Base-by-base conservation (phyloP, 2,888 invertebrate genomes). In the Tachina grossa region DNA sequence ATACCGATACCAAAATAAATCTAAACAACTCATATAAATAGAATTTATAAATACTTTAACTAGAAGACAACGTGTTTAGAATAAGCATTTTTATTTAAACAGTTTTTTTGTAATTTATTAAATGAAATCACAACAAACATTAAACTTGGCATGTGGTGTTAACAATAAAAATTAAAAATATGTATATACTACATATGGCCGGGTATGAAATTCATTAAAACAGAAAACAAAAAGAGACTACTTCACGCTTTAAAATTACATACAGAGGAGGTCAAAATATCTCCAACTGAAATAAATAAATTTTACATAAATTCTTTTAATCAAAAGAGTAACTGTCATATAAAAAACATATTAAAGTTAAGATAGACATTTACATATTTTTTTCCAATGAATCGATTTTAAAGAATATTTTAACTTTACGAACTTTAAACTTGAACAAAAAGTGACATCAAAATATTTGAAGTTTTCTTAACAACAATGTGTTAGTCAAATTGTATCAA, bases 11-110 rank as follows among this genome's bases (percentile, higher is more conserved):
- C 31, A 31, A 31, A 31, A 31, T 31, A 31, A 6, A 31, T 6
- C 0, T 31, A 31, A 6, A 31, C 19, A 13, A 11, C 0, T 16
- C 19, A 39, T 31, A 22, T 53, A 51, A 53, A 45, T 43, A 51
- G 5, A 16, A 57, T 47, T 14, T 10, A 19, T 16, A 16, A 39
- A 61, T 14, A 59, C 31, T 43, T 69, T n/a, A 59, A 8, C 31
- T 19, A 53, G 49, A 68, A 39, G 41, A 57, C 49, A 66, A 74
- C 49, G 72, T 74, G 66, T 66, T 74, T 66, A 22, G 72, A 72
- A 72, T 66, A 66, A 59, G 49, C 69, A 57, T 66, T 59, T 43
- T 10, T 43, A 5, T 6, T 51, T 3, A 16, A 6, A 59, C 43
- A 53, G 61, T 22, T 59, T 31, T 79, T 71, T 63, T 53, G 3